Percentiles rank a stretch among this genome's conserved stretches.
Conservation (phyloP, 2,888 invertebrate species). For the Hemaris fuciformis region DNA sequence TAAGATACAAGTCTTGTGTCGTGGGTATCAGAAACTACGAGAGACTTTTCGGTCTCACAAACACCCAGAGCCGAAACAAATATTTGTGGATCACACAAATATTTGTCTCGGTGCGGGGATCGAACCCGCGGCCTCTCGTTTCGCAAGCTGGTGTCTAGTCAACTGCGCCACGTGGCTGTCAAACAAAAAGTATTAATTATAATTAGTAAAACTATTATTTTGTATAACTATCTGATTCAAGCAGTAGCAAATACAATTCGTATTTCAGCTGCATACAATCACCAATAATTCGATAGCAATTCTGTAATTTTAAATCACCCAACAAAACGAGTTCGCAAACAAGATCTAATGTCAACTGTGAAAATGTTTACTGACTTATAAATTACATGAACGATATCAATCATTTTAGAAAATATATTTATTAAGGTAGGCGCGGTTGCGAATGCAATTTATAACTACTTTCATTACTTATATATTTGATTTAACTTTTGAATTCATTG, state of each 20-base stretch:
- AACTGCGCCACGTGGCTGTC: too few relatives aligned
- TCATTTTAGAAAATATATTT: slow-evolving; percentile 8
- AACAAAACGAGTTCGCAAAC: slow-evolving; percentile 9
- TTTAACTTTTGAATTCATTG: neutral
- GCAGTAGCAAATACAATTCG: neutral
- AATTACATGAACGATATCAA: slow-evolving; percentile 9
- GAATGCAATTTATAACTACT: neutral
- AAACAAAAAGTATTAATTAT: too few relatives aligned
- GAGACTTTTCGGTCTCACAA: too few relatives aligned
- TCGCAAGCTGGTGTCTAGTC: too few relatives aligned
- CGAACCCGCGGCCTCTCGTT: too few relatives aligned
- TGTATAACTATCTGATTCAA: too few relatives aligned
- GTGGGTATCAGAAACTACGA: too few relatives aligned
- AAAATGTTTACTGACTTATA: slow-evolving; percentile 1
- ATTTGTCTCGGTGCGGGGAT: too few relatives aligned
- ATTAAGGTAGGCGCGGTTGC: neutral
- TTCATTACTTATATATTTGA: neutral
- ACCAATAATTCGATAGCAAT: neutral
- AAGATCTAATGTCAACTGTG: slow-evolving; percentile 9
- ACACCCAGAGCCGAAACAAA: too few relatives aligned
- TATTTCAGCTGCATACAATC: neutral
- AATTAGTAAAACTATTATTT: too few relatives aligned
- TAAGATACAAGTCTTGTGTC: too few relatives aligned
- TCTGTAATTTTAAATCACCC: neutral
- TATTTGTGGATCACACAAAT: too few relatives aligned